phyloP scores from a whole-genome alignment of 2,113 vertebrate genomes.

The Glaucidium brasilianum region DNA sequence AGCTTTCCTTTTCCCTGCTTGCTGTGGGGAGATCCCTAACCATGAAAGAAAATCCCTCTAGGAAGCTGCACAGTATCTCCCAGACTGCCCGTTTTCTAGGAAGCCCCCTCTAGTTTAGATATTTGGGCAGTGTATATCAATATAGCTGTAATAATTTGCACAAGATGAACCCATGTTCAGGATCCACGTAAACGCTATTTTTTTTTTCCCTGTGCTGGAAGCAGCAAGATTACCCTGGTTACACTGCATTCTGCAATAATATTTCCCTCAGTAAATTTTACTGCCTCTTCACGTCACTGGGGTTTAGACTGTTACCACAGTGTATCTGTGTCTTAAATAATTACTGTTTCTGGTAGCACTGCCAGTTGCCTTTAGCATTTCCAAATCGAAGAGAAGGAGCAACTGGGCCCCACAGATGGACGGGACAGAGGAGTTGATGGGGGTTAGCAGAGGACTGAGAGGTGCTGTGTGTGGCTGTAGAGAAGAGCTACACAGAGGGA shows the following conservation, averaged over 20 bases:
- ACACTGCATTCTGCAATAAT: neutral
- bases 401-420: fast-evolving
- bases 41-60: neutral
- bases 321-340: neutral
- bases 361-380: neutral
- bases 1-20: neutral
- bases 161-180: neutral
- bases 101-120: neutral
- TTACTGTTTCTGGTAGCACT: neutral
- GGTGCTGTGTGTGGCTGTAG: neutral
- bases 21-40: neutral
- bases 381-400: neutral
- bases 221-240: neutral
- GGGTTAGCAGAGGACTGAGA: neutral
- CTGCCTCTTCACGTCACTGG: neutral
- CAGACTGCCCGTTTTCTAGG: neutral
- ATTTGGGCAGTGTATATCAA: neutral
- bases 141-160: neutral
- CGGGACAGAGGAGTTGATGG: too few species aligned
- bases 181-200: neutral
- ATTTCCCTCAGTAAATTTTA: neutral
- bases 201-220: neutral
- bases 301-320: neutral
- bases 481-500: neutral
- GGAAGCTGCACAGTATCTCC: neutral